Evolutionary conservation across 2,113 vertebrate species (phyloP).

Genomic region (Syngnathus floridae): DNA sequence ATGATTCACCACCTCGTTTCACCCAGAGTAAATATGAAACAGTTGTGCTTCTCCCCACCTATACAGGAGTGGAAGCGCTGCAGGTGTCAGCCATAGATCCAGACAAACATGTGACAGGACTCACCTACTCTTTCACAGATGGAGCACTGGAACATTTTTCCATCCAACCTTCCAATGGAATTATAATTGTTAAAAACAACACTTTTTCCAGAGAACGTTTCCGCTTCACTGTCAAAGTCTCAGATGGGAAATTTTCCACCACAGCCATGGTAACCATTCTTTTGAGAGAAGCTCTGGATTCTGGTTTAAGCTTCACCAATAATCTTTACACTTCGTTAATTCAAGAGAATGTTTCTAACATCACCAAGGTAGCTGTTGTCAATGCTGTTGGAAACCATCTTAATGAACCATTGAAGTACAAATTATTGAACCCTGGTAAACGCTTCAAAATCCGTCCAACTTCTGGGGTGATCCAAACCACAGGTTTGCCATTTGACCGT

Average conservation of each 20-base stretch:
- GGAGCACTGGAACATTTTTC: slow-evolving; percentile 80
- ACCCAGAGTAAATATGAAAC: slow-evolving; percentile 84
- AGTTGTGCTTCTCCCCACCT: slow-evolving; percentile 86
- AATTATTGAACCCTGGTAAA: slow-evolving; percentile 87
- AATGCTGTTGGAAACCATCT: slow-evolving; percentile 87
- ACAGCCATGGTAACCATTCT: slow-evolving; percentile 81
- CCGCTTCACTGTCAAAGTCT: slow-evolving; percentile 82
- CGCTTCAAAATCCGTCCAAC: slow-evolving; percentile 88
- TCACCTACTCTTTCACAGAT: slow-evolving; percentile 84
- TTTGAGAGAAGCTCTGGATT: slow-evolving; percentile 87
- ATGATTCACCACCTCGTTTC: slow-evolving; percentile 90
- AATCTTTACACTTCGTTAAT: slow-evolving; percentile 84
- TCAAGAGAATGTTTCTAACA: slow-evolving; percentile 83
- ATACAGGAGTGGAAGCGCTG: slow-evolving; percentile 85
- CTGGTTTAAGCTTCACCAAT: slow-evolving; percentile 86
- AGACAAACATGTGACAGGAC: slow-evolving; percentile 80
- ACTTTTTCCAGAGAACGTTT: slow-evolving; percentile 89
- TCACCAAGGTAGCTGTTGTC: slow-evolving; percentile 87
- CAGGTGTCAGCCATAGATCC: slow-evolving; percentile 86
- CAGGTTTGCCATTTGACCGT: slow-evolving; percentile 85
- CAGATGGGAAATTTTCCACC: slow-evolving; percentile 90
- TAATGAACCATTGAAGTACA: slow-evolving; percentile 91
- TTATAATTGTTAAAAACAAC: slow-evolving; percentile 84
- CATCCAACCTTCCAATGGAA: slow-evolving; percentile 79
- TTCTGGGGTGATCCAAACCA: slow-evolving; percentile 91